Percentiles rank a stretch among this genome's conserved stretches.
These are phyloP conservation scores for Bubalus kerabau DNA, from an alignment of 2,113 vertebrate species.

Conservation along the genomic window DNA sequence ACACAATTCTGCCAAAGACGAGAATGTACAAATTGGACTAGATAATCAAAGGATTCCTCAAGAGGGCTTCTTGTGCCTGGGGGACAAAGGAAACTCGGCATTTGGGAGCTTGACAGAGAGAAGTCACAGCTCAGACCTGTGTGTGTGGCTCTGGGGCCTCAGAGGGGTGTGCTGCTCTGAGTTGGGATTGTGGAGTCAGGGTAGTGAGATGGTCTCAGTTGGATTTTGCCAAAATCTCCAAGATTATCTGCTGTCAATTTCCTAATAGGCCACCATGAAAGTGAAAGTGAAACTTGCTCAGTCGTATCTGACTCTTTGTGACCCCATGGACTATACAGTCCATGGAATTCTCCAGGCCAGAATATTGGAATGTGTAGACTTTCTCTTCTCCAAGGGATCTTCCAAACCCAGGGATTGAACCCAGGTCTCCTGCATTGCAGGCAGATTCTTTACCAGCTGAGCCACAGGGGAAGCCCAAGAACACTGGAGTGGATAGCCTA, in stretches of 20 bases:
- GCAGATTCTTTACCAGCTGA: background rate
- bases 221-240: background rate
- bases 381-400: background rate
- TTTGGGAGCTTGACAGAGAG: background rate
- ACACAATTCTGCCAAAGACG: background rate
- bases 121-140: background rate
- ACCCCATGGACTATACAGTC: background rate
- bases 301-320: background rate
- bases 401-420: background rate
- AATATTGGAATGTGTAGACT: background rate
- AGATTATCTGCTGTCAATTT: background rate
- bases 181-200: fast-evolving
- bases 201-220: background rate
- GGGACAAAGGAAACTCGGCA: background rate
- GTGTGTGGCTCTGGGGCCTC: background rate
- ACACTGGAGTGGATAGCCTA: background rate
- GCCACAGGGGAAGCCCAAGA: background rate
- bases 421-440: background rate
- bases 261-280: background rate
- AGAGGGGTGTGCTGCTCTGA: no score
- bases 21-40: background rate
- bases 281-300: background rate
- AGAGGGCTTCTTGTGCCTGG: background rate
- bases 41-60: background rate
- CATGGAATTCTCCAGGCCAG: background rate